Base-by-base conservation (phyloP, 2,888 invertebrate genomes). In the Helicoverpa assulta region DNA sequence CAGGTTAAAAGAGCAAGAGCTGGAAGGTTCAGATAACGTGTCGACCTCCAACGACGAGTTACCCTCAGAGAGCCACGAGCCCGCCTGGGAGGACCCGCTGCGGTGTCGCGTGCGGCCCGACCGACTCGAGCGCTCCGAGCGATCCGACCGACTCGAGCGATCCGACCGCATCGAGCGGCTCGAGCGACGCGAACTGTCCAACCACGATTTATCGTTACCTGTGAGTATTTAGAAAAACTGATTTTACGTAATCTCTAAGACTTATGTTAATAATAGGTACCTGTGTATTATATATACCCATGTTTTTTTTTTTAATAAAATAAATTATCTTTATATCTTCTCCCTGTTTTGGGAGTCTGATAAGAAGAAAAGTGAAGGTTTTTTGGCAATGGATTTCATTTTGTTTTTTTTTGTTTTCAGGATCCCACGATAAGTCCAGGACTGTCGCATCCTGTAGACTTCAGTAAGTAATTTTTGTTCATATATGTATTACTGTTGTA, bases 21-120 rank as follows among this genome's bases (percentile, higher is more conserved):
- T 92, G 52, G 96, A 96, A 71, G 96, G 92, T 2, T 95, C 95
- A 0, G 96, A 96, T 85, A 96, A 96, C 89, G 94, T 96, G 81
- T 96, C 96, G 54, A 96, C 96, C 53, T 96, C 96, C 0, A 95
- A 95, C 86, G 96, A 96, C 87, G 96, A 96, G 87, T 87, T 95
- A 52, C 89, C 92, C 5, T 80, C 86, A 14, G 93, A 93, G 78
- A 68, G 75, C 2, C 82, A 82, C 66, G 91, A 91, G 80, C 63
- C 87, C 76, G 56, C 86, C 59, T 92, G 94, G 92, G 88, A 90
- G 67, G 93, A 93, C 83, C 92, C 93, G 70, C 88, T 91, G 71
- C 87, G 81, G 4, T 47, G 72, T 5, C 73, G 66, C 14, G 50
- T 19, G 53, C 53, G 77, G 0, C n/a, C 67, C 0, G 76, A 62